Evolutionary conservation across 2,888 invertebrate species (phyloP), one percentile per base, ranked within the genome.

Genomic region (Hylaea fasciaria): DNA sequence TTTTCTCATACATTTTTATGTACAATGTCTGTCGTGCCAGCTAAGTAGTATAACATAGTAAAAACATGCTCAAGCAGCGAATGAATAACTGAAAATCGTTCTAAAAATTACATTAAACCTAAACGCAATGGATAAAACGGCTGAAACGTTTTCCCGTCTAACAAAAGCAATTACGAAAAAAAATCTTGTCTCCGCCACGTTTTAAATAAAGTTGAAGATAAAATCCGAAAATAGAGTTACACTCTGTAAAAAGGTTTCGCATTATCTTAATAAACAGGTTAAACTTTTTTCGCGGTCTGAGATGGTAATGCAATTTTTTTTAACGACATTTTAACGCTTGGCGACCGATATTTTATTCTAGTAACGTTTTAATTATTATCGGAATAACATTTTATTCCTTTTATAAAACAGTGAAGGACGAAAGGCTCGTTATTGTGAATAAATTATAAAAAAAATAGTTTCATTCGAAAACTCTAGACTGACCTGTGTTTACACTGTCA

Each of bases 241-340:
- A 40, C 14, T 57, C 41, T 28, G 45, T 50, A 40, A 53, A 52
- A 59, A 59, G 54, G 54, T 50, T 55, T 54, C 49, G 40, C 22
- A 59, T 59, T 50, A 60, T 55, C 50, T 44, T 53, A 52, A 58
- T 60, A 55, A 59, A 55, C 55, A 55, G 50, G 60, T 46, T 47
- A 28, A 55, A 55, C 40, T 35, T 60, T 53, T 46, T 39, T 45
- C 16, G 12, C 32, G 16, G 37, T 41, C 28, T 41, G 41, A 52
- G 39, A 22, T 16, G 11, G 7, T 37, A 22, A 16, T 1, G 40
- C 4, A 29, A 22, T 22, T 49, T 49, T 48, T 17, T 39, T 13
- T 39, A 49, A 39, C 37, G 35, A 48, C 12, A 17, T 48, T 57
- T 43, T 32, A 32, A 8, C 32, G 22, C 22, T 22, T 22, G 22